Conservation (phyloP, 2,113 vertebrate species). For the Serinus canaria region DNA sequence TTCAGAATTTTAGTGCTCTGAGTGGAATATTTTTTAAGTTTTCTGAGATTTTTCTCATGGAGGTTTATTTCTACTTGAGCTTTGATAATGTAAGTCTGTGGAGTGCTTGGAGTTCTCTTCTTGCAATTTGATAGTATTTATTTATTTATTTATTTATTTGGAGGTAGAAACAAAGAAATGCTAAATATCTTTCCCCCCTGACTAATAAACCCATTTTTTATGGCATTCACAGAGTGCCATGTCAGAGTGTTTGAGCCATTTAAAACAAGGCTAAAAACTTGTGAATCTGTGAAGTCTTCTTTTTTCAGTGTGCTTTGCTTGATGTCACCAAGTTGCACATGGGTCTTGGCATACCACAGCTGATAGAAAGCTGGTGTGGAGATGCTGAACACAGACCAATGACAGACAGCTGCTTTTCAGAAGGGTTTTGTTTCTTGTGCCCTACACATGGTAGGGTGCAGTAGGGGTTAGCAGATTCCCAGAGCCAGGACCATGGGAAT, state of each 20-base stretch:
- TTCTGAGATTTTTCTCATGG: background rate
- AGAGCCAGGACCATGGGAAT: fast-evolving
- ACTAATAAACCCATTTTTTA: background rate
- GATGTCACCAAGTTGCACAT: background rate
- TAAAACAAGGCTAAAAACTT: background rate
- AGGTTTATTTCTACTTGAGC: background rate
- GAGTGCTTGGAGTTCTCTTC: background rate
- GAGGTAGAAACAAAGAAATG: background rate
- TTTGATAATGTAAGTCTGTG: background rate
- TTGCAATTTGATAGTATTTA: background rate
- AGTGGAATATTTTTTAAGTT: background rate
- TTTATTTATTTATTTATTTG: background rate
- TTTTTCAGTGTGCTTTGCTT: background rate
- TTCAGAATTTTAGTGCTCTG: background rate
- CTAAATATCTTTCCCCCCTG: background rate
- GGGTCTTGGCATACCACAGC: background rate
- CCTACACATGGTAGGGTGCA: background rate
- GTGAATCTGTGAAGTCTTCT: background rate
- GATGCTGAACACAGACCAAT: fast-evolving
- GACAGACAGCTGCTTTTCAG: background rate
- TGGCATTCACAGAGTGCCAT: background rate
- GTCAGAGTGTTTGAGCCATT: background rate
- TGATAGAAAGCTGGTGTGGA: background rate
- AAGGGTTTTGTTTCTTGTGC: background rate
- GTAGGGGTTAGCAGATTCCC: background rate